These are phyloP conservation scores for Drosophila borealis DNA, from an alignment of 2,888 invertebrate species.

Conservation along the genomic window DNA sequence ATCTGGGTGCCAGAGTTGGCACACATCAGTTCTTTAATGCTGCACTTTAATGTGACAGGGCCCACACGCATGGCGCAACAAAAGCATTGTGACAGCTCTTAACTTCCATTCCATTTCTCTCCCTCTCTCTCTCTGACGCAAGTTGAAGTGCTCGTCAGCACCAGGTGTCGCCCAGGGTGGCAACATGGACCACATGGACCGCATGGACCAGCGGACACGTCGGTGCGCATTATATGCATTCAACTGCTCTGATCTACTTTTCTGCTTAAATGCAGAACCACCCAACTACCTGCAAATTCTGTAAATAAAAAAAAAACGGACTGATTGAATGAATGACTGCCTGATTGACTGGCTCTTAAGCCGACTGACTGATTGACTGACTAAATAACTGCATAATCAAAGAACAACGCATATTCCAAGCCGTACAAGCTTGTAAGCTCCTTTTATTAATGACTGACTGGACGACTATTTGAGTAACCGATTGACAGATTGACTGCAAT, in stretches of 20 bases:
- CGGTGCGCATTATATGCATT: constrained; percentile 61
- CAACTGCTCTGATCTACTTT: constrained; percentile 39
- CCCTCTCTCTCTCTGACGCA: constrained; percentile 25
- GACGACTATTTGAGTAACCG: too few relatives aligned
- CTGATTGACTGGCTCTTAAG: too few relatives aligned
- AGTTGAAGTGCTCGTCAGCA: constrained; percentile 26
- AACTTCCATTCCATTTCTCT: background rate
- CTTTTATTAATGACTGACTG: too few relatives aligned
- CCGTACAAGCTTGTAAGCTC: too few relatives aligned
- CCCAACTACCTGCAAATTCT: too few relatives aligned
- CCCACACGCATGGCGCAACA: constrained; percentile 27
- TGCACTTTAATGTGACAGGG: constrained; percentile 55
- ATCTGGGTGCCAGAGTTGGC: constrained; percentile 1
- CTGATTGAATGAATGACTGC: too few relatives aligned
- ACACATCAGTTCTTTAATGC: constrained; percentile 30
- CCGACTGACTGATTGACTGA: too few relatives aligned
- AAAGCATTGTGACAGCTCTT: constrained; percentile 11
- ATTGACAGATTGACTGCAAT: too few relatives aligned
- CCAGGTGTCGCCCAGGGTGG: constrained; percentile 22
- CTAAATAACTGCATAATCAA: too few relatives aligned
- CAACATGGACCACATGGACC: background rate
- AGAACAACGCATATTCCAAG: too few relatives aligned
- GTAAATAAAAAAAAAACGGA: too few relatives aligned
- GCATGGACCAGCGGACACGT: constrained; percentile 32
- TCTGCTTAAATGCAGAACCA: too few relatives aligned